A percentile compares a stretch with the other conserved stretches of the same genome.
Evolutionary conservation across 2,113 vertebrate species (phyloP).

Genomic region (Rhea pennata): DNA sequence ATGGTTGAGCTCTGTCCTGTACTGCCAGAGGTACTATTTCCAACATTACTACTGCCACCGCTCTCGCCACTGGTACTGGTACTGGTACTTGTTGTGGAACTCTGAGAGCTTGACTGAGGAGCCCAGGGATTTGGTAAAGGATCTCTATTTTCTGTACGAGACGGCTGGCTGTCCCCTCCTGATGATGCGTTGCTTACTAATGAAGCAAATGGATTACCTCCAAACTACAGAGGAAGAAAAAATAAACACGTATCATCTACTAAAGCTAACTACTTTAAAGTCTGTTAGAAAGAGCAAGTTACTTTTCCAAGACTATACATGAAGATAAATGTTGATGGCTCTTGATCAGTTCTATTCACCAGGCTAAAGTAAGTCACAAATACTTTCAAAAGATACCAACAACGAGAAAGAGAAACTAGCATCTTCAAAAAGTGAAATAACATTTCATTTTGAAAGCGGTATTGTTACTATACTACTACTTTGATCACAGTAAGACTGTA

Average conservation of each 20-base stretch:
- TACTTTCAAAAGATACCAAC: not conserved
- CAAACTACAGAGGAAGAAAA: conserved; percentile 76
- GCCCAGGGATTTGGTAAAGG: conserved; percentile 86
- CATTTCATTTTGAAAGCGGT: not conserved
- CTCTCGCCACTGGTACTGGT: conserved; percentile 36
- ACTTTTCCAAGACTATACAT: not conserved
- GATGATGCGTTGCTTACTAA: conserved; percentile 79
- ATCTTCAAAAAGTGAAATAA: not conserved
- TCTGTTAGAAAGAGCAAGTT: not conserved
- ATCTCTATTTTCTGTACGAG: conserved; percentile 85
- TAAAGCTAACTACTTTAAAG: not conserved
- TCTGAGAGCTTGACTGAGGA: conserved; percentile 71
- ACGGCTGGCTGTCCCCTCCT: conserved; percentile 80
- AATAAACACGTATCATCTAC: not conserved
- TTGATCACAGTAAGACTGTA: not conserved
- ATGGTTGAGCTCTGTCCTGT: conserved; percentile 63
- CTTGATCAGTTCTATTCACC: not conserved
- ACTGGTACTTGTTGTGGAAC: conserved; percentile 48
- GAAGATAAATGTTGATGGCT: not conserved
- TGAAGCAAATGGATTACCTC: conserved; percentile 86
- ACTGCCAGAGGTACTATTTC: conserved; percentile 42
- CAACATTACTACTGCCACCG: conserved; percentile 15
- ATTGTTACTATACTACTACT: not conserved
- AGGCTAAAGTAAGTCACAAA: not conserved
- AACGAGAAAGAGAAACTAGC: not conserved